Percentiles rank a stretch among this genome's conserved stretches.
phyloP scores from a whole-genome alignment of 2,113 vertebrate species.

The Casuarius casuarius region DNA sequence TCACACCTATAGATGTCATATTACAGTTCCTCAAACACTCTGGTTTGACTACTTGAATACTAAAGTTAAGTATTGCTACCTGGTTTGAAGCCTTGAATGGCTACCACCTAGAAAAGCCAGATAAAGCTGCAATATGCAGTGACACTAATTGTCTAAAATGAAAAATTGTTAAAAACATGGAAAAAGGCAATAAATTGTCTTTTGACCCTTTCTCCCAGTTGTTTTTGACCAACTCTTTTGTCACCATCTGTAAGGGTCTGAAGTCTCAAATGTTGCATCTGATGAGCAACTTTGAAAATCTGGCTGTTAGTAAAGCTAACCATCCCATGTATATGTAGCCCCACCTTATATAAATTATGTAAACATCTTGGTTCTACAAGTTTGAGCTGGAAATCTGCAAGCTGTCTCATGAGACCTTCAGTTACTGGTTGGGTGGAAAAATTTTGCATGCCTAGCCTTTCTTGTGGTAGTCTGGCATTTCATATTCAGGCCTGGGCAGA shows the following conservation, averaged over 20 bases:
- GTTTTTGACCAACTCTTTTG: not conserved
- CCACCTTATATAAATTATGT: not conserved
- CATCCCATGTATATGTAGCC: not conserved
- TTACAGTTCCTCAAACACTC: not conserved
- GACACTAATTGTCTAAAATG: not conserved
- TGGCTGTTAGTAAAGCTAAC: not conserved
- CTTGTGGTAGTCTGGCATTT: constrained; percentile 44
- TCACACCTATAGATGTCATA: not conserved
- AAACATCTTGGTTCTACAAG: constrained; percentile 8
- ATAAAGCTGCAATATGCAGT: not conserved
- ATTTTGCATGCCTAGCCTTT: not conserved
- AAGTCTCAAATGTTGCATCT: not conserved
- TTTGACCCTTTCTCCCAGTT: not conserved
- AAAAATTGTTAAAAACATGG: not conserved
- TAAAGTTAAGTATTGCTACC: not conserved
- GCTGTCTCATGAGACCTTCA: not conserved
- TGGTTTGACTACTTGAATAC: not conserved
- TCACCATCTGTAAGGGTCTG: not conserved
- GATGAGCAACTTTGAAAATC: not conserved
- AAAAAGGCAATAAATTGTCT: not conserved
- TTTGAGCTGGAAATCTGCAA: constrained; percentile 27
- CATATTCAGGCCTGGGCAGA: constrained; percentile 29
- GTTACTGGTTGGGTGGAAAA: not conserved
- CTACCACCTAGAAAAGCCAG: not conserved
- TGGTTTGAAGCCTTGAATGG: not conserved